These are phyloP conservation scores for Zosterops lateralis DNA, from an alignment of 2,113 vertebrate species.

Conservation along the genomic window DNA sequence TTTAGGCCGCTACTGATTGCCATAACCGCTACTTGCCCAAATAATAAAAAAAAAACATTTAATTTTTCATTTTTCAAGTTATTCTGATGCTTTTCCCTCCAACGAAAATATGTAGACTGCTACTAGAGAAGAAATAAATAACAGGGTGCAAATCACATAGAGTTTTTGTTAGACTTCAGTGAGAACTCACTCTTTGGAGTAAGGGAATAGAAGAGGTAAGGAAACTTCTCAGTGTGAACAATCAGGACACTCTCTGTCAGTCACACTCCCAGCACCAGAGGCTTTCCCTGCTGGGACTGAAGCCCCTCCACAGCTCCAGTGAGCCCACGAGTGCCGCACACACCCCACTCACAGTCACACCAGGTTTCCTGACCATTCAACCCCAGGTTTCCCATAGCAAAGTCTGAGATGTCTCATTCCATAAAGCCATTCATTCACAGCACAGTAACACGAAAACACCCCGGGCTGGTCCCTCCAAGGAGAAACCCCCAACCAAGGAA, in stretches of 20 bases:
- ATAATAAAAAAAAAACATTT: not conserved
- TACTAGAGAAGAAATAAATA: not conserved
- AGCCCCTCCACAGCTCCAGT: not conserved
- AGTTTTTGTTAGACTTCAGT: not conserved
- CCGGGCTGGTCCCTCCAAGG: accelerated
- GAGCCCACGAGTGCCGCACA: accelerated
- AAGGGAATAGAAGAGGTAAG: accelerated
- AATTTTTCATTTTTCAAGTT: not conserved
- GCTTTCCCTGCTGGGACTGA: accelerated
- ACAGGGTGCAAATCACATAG: accelerated
- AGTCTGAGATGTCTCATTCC: not conserved
- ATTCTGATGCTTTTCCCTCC: not conserved
- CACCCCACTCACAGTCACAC: not conserved
- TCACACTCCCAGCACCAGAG: not conserved
- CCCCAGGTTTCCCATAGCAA: not conserved
- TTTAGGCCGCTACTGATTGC: not conserved
- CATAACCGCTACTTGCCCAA: not conserved
- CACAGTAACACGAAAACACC: not conserved
- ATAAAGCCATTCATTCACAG: not conserved
- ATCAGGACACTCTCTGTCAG: accelerated
- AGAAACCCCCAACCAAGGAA: not conserved
- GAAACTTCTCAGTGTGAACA: not conserved
- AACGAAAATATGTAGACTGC: not conserved
- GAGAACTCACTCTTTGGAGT: not conserved
- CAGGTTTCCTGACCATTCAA: not conserved